Evolutionary conservation across 2,888 invertebrate genomes (phyloP).

Genomic region (Catonia carolina): DNA sequence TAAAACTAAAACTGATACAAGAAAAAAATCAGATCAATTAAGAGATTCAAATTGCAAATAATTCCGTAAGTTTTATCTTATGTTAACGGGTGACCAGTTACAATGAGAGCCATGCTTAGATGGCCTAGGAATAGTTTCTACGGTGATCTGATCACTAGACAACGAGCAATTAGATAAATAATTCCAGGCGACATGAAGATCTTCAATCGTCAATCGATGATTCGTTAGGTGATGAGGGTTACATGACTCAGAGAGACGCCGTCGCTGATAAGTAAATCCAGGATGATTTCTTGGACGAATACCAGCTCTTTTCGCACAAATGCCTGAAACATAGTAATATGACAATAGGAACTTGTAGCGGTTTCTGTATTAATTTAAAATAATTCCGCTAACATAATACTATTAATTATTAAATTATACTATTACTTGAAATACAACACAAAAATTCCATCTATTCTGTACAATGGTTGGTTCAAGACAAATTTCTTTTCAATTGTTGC

Average conservation of each 20-base stretch:
- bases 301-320: constrained; percentile 55
- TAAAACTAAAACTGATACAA: too few species aligned
- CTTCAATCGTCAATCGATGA: constrained; percentile 48
- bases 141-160: background rate
- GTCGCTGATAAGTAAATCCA: constrained; percentile 53
- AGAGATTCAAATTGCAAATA: too few species aligned
- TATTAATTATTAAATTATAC: too few species aligned
- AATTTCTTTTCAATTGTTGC: too few species aligned
- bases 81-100: constrained; percentile 6
- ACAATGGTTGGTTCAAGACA: too few species aligned
- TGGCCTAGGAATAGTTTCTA: background rate
- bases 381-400: too few species aligned
- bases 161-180: constrained; percentile 36
- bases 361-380: too few species aligned
- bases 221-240: constrained; percentile 45
- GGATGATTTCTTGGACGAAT: constrained; percentile 57
- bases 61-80: background rate
- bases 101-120: background rate
- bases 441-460: too few species aligned
- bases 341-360: too few species aligned
- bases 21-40: too few species aligned
- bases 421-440: too few species aligned
- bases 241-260: constrained; percentile 38
- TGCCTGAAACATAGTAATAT: constrained; percentile 43
- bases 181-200: constrained; percentile 34